phyloP scores from a whole-genome alignment of 1,140 invertebrate genomes.

The Dendroctonus ponderosae region DNA sequence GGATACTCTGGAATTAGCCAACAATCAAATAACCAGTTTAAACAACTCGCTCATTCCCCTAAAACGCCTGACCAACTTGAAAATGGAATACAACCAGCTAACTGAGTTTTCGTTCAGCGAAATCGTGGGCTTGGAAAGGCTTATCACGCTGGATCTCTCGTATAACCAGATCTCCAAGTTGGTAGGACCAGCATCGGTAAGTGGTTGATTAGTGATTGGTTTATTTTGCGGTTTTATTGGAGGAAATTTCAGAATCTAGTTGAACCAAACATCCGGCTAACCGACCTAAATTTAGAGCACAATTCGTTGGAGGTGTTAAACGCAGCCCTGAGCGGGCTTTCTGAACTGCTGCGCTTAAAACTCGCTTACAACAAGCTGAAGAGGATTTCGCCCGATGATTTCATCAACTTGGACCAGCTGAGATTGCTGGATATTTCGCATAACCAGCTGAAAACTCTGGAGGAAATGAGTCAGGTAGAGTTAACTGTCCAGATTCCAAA shows the following conservation, averaged over 20 bases:
- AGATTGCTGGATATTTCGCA: slow-evolving; percentile 72
- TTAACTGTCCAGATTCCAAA: neutral
- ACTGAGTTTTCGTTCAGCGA: slow-evolving; percentile 74
- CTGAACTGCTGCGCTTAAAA: slow-evolving; percentile 67
- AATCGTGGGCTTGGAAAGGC: slow-evolving; percentile 65
- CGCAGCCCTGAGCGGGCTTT: slow-evolving; percentile 69
- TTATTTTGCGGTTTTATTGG: no score
- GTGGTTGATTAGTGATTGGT: slow-evolving; percentile 7
- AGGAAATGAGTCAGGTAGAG: slow-evolving; percentile 75
- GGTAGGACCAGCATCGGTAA: slow-evolving; percentile 66
- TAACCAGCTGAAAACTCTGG: slow-evolving; percentile 71
- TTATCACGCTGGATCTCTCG: slow-evolving; percentile 70
- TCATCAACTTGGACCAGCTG: slow-evolving; percentile 70
- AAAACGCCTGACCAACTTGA: slow-evolving; percentile 63
- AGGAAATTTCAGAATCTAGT: slow-evolving; percentile 62
- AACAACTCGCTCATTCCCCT: slow-evolving; percentile 73
- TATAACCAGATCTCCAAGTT: slow-evolving; percentile 70
- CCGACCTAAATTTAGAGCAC: slow-evolving; percentile 69
- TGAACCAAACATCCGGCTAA: slow-evolving; percentile 66
- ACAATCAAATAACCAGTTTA: slow-evolving; percentile 67
- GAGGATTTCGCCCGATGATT: slow-evolving; percentile 68
- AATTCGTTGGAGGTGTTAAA: slow-evolving; percentile 69
- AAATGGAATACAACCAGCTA: slow-evolving; percentile 73
- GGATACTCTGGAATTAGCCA: slow-evolving; percentile 65
- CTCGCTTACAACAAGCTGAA: slow-evolving; percentile 72